Conservation (phyloP, 2,797 vertebrate species). For the Propithecus perrieri region DNA sequence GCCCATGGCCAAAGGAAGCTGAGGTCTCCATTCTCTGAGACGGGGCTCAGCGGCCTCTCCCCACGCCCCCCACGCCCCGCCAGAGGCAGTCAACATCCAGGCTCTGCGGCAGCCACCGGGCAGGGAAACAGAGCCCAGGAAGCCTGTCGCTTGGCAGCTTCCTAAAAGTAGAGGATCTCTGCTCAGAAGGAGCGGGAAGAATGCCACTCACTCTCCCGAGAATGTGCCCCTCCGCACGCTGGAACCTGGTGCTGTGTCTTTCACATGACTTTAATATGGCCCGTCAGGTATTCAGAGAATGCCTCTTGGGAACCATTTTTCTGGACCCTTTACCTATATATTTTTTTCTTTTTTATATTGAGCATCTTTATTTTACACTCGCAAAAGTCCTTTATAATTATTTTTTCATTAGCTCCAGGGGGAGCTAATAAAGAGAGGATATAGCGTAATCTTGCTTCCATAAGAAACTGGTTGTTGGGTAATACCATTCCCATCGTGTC, state of each 20-base stretch:
- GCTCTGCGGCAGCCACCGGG: background rate
- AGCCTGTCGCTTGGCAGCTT: background rate
- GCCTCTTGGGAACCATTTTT: background rate
- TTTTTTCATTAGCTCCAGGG: background rate
- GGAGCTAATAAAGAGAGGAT: background rate
- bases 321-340: background rate
- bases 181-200: background rate
- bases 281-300: background rate
- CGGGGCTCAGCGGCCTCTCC: background rate
- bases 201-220: background rate
- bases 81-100: background rate
- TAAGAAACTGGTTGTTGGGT: background rate
- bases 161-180: background rate
- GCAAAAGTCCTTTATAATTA: background rate
- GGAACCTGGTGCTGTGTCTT: background rate
- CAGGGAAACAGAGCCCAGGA: background rate
- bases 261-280: background rate
- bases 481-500: background rate
- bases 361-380: background rate
- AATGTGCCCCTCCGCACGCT: background rate
- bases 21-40: background rate
- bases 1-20: background rate
- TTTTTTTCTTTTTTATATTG: background rate
- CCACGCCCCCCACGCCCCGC: rapidly evolving
- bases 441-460: background rate